Evolutionary conservation across 92 coral and sea anemone genomes (phyloP).

Genomic region (Phenganax stokvisi): DNA sequence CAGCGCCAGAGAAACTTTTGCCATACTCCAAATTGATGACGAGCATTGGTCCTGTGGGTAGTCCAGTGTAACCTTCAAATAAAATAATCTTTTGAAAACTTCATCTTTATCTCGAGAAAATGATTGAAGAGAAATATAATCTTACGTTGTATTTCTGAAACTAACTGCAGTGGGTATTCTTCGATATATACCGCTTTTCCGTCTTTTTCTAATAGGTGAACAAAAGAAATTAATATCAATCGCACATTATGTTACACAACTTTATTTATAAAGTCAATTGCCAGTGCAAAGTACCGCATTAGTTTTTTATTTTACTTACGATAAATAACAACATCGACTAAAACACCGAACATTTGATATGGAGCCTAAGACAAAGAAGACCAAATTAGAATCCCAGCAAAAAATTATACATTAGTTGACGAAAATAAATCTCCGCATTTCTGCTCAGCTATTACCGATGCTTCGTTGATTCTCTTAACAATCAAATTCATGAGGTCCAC

Average conservation of each 20-base stretch:
- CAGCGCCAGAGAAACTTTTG: conserved; percentile 80
- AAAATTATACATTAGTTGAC: not conserved
- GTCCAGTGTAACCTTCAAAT: conserved; percentile 74
- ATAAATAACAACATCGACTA: conserved; percentile 75
- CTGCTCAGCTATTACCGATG: conserved; percentile 62
- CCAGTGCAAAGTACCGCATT: not conserved
- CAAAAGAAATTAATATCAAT: not conserved
- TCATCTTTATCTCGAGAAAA: too few relatives aligned
- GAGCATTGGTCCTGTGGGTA: conserved; percentile 79
- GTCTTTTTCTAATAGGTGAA: conserved; percentile 57
- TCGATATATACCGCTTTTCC: conserved; percentile 77
- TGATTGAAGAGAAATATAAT: not conserved
- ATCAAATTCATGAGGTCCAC: conserved; percentile 62
- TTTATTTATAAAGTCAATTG: not conserved
- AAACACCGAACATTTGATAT: conserved; percentile 93
- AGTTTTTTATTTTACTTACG: conserved; percentile 58
- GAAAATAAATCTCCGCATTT: not conserved
- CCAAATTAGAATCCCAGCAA: not conserved
- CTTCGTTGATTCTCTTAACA: conserved; percentile 82
- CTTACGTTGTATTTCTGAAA: conserved; percentile 73
- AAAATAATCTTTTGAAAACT: not conserved
- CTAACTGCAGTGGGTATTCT: conserved; percentile 72
- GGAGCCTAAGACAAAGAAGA: conserved; percentile 55
- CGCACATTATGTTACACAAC: not conserved
- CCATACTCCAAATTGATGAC: conserved; percentile 94